Evolutionary conservation across 2,888 invertebrate species (phyloP).

Genomic region (Apotomis turbidana): DNA sequence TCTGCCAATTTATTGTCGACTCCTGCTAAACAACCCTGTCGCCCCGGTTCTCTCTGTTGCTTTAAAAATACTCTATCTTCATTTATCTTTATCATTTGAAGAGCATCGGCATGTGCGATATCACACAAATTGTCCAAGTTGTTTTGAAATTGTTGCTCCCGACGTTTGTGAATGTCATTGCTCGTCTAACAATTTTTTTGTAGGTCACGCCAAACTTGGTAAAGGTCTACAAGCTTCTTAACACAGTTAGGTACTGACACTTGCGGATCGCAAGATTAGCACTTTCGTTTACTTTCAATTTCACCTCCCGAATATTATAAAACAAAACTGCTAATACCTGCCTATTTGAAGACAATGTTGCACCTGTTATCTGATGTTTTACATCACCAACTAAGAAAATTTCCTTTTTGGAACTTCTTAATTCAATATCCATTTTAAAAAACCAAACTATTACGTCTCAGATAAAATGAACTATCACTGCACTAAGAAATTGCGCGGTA

Average conservation of each 20-base stretch:
- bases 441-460: neutral
- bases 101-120: conserved; percentile 45
- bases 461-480: no score
- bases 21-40: conserved; percentile 48
- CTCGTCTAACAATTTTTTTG: conserved; percentile 50
- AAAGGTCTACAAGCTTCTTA: conserved; percentile 48
- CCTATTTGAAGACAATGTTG: neutral
- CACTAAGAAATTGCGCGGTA: no score
- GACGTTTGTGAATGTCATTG: neutral
- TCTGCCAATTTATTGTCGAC: conserved; percentile 21
- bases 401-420: conserved; percentile 41
- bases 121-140: conserved; percentile 44
- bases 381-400: conserved; percentile 41
- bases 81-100: conserved; percentile 48
- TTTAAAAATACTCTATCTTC: conserved; percentile 47
- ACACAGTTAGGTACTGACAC: conserved; percentile 46
- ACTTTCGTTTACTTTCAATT: conserved; percentile 46
- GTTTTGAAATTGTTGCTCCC: no score
- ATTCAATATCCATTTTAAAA: conserved; percentile 11
- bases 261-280: conserved; percentile 47
- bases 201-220: conserved; percentile 54
- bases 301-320: conserved; percentile 62
- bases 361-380: conserved; percentile 42
- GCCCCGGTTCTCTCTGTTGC: conserved; percentile 44
- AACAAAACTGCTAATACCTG: conserved; percentile 47